Evolutionary conservation across 2,888 invertebrate species (phyloP).

Genomic region (Mythimna ferrago): DNA sequence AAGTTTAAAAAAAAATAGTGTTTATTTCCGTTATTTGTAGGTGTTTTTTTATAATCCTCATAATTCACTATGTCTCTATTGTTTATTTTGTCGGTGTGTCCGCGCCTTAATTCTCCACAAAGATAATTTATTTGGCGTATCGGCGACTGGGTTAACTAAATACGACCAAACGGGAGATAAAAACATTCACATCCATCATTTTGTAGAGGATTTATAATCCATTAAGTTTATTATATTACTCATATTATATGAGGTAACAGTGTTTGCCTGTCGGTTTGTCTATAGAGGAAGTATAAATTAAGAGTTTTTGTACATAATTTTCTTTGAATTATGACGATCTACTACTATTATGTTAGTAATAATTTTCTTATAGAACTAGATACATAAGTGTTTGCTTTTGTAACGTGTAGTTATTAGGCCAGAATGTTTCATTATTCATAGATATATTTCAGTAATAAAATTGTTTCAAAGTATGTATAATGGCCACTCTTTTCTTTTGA

Average conservation of each 20-base stretch:
- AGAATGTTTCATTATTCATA: conserved; percentile 35
- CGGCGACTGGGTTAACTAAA: conserved; percentile 79
- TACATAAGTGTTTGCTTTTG: conserved; percentile 16
- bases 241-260: conserved; percentile 69
- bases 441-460: conserved; percentile 25
- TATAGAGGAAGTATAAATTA: conserved; percentile 60
- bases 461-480: conserved; percentile 12
- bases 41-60: neutral
- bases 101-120: conserved; percentile 53
- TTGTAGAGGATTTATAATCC: conserved; percentile 67
- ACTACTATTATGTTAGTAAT: conserved; percentile 8
- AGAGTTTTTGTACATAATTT: conserved; percentile 25
- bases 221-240: conserved; percentile 61
- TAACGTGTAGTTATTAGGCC: conserved; percentile 12
- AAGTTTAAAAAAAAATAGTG: neutral
- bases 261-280: conserved; percentile 61
- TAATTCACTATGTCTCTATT: neutral
- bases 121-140: conserved; percentile 74
- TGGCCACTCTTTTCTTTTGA: conserved; percentile 5
- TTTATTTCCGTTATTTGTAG: neutral
- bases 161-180: conserved; percentile 68
- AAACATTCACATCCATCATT: conserved; percentile 74
- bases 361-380: conserved; percentile 13
- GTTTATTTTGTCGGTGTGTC: conserved; percentile 21
- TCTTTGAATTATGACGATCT: conserved; percentile 18